Percentiles rank a stretch among this genome's conserved stretches.
These are phyloP conservation scores for Cryptocephalus moraei DNA, from an alignment of 2,888 invertebrate genomes.

Conservation along the genomic window DNA sequence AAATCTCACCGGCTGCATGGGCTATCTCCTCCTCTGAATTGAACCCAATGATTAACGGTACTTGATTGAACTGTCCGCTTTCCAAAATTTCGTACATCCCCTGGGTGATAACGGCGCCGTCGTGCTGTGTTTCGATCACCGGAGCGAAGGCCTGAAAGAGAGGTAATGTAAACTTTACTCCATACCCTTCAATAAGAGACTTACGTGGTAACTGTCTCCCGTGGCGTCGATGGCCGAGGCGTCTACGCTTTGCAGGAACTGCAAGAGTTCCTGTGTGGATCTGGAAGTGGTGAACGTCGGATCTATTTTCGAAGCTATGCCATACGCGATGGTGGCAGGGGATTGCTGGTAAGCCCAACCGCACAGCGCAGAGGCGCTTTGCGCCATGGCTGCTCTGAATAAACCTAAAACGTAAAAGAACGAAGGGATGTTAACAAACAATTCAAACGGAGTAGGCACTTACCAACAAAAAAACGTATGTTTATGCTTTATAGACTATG, in stretches of 20 bases:
- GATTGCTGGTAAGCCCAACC: conserved; percentile 19
- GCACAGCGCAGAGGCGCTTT: conserved; percentile 20
- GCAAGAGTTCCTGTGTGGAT: conserved; percentile 10
- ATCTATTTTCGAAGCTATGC: conserved; percentile 15
- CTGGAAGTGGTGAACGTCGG: conserved; percentile 8
- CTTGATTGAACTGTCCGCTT: conserved; percentile 12
- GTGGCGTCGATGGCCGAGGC: conserved; percentile 7
- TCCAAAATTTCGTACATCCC: conserved; percentile 8
- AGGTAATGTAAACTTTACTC: conserved; percentile 1
- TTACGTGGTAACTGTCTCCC: conserved; percentile 8
- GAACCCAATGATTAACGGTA: conserved; percentile 13
- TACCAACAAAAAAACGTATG: too few relatives aligned
- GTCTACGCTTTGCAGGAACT: conserved; percentile 10
- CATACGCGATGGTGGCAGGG: conserved; percentile 19
- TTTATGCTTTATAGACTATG: too few relatives aligned
- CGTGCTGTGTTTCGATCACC: conserved; percentile 8
- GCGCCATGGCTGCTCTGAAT: conserved; percentile 17
- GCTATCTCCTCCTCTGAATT: conserved; percentile 14
- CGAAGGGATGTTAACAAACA: too few relatives aligned
- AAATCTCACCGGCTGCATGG: too few relatives aligned
- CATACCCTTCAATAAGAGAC: not conserved
- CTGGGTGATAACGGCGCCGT: conserved; percentile 9
- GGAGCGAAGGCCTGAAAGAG: conserved; percentile 11
- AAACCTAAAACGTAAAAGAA: conserved; percentile 10
- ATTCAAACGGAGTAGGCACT: too few relatives aligned